These are phyloP conservation scores for Oreochromis aureus DNA, from an alignment of 2,113 vertebrate species.

Conservation along the genomic window DNA sequence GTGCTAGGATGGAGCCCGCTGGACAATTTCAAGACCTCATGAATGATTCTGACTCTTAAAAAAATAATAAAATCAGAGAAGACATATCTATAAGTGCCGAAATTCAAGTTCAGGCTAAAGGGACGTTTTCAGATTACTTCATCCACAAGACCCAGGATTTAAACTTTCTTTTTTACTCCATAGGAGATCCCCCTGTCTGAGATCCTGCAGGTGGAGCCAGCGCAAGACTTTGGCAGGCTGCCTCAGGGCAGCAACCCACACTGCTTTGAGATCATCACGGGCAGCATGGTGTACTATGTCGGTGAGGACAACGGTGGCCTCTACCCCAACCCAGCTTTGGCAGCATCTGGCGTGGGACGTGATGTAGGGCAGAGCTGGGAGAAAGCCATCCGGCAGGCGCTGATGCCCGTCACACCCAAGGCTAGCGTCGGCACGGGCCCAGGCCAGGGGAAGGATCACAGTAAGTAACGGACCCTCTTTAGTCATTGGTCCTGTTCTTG, in stretches of 20 bases:
- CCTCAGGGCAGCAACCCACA: slow-evolving; percentile 84
- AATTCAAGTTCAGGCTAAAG: neutral
- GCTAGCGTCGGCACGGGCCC: slow-evolving; percentile 78
- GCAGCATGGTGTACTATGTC: slow-evolving; percentile 91
- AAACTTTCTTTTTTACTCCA: neutral
- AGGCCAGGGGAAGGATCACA: slow-evolving; percentile 86
- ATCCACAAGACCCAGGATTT: neutral
- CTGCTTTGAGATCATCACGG: slow-evolving; percentile 94
- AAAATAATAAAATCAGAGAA: neutral
- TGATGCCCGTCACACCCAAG: slow-evolving; percentile 94
- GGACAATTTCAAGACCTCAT: neutral
- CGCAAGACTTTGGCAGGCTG: slow-evolving; percentile 75
- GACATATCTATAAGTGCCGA: neutral
- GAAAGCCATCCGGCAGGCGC: slow-evolving; percentile 89
- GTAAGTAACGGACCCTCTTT: slow-evolving; percentile 71
- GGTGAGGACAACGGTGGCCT: slow-evolving; percentile 80
- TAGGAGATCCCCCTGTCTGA: slow-evolving; percentile 96
- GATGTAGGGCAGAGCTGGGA: slow-evolving; percentile 92
- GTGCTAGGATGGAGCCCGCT: neutral
- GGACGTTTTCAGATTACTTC: neutral
- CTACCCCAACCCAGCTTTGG: slow-evolving; percentile 77
- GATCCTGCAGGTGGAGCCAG: slow-evolving; percentile 89
- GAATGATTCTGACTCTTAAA: neutral
- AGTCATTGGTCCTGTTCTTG: neutral
- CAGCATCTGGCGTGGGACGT: slow-evolving; percentile 80